These are phyloP conservation scores for Sebastes minor DNA, from an alignment of 2,797 vertebrate species.

Conservation along the genomic window DNA sequence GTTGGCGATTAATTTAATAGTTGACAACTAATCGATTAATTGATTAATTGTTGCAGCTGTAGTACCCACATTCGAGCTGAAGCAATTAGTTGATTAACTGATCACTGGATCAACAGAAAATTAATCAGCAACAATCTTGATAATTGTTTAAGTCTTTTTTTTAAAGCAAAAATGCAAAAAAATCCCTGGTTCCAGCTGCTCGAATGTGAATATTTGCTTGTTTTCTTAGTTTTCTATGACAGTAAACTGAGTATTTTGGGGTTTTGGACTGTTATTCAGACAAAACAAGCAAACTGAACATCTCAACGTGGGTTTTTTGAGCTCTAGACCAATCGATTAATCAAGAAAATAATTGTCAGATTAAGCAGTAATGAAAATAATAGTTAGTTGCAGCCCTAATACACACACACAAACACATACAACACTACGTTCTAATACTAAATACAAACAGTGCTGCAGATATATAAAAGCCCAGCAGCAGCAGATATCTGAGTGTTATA, in stretches of 20 bases:
- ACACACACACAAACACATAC: background rate
- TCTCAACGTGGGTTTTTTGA: background rate
- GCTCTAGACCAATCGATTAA: fast-evolving
- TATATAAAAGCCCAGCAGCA: background rate
- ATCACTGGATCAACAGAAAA: no score
- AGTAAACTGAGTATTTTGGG: no score
- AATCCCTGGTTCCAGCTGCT: background rate
- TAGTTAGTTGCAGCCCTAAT: background rate
- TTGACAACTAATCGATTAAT: no score
- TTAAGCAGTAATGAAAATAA: background rate
- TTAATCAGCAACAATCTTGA: background rate
- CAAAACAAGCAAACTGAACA: background rate
- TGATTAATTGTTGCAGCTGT: no score
- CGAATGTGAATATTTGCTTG: background rate
- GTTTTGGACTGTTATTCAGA: background rate
- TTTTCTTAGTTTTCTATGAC: background rate
- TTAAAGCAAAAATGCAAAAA: background rate
- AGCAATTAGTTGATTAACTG: no score
- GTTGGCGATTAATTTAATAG: no score
- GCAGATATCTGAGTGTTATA: background rate
- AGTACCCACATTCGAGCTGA: fast-evolving
- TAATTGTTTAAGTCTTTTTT: background rate
- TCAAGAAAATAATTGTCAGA: background rate
- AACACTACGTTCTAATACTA: background rate
- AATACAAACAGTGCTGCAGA: background rate